A percentile compares a stretch with the other conserved stretches of the same genome.
Conservation (phyloP, 2,797 vertebrate genomes). For the Danio albolineatus region DNA sequence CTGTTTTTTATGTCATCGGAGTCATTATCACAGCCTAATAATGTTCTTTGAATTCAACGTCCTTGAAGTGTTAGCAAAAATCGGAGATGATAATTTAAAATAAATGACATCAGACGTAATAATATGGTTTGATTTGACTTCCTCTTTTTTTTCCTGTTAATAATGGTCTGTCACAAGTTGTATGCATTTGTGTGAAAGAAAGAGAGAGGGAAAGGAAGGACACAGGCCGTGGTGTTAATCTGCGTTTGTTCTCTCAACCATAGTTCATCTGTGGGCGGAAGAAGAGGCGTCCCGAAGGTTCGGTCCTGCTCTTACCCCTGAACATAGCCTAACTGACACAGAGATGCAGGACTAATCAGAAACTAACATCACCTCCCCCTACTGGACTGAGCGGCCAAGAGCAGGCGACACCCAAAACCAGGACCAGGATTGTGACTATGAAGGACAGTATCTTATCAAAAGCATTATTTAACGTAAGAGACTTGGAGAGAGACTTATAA, state of each 20-base stretch:
- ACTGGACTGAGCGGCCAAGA: constrained; percentile 58
- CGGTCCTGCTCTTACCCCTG: constrained; percentile 76
- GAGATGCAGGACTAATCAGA: constrained; percentile 82
- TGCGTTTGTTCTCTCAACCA: constrained; percentile 79
- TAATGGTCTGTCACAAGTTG: constrained; percentile 23
- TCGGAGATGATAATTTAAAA: neutral
- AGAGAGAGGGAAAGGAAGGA: constrained; percentile 34
- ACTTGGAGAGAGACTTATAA: constrained; percentile 50
- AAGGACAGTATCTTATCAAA: constrained; percentile 74
- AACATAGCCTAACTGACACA: constrained; percentile 79
- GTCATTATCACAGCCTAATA: neutral
- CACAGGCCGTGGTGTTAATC: constrained; percentile 74
- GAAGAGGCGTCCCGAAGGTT: constrained; percentile 81
- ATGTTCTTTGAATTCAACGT: constrained; percentile 1
- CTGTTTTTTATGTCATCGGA: neutral
- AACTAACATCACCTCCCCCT: constrained; percentile 73
- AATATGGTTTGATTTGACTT: neutral
- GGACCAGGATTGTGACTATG: constrained; percentile 57
- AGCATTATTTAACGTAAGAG: constrained; percentile 78
- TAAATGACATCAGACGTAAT: constrained; percentile 13
- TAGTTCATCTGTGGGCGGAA: constrained; percentile 84
- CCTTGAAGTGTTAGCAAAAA: constrained; percentile 42
- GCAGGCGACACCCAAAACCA: constrained; percentile 52
- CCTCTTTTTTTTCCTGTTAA: neutral
- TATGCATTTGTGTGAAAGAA: constrained; percentile 43